Base-by-base conservation (phyloP, 2,888 invertebrate genomes). In the Didymodactylos carnosus region DNA sequence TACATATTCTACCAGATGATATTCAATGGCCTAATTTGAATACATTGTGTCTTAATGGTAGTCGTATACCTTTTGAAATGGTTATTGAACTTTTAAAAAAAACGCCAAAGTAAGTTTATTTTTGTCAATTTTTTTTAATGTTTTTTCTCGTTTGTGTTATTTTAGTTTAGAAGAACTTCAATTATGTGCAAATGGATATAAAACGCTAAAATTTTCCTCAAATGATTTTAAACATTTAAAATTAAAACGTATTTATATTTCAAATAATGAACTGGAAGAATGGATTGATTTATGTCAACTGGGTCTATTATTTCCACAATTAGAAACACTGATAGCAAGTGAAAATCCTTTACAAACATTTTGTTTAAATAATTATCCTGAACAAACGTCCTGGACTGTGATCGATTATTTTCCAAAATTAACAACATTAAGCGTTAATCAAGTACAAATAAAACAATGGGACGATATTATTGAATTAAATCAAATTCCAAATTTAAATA, bases 401-500 rank as follows among this genome's bases (percentile, higher is more conserved):
- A 14, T 49, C 78, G 79, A n/a, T n/a, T n/a, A n/a, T n/a, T n/a
- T n/a, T n/a, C n/a, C n/a, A n/a, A n/a, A n/a, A n/a, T 35, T 62
- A 62, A 16, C 29, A n/a, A 62, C 35, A 62, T 19, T 62, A 1
- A 62, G 62, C 35, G 62, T 62, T 35, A 35, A 62, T 62, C 62
- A 35, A 35, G 62, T 62, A 35, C 84, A 78, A 71, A 84, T 94
- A 70, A 87, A 88, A 70, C 89, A 90, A 46, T 93, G 94, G 92
- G 89, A 90, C 79, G 92, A 93, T 80, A 89, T 94, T 76, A 93
- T 94, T 80, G 87, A 89, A 78, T 86, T 94, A 77, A 88, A 90
- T 73, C 88, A 88, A 80, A 93, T 93, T 84, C 91, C 91, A 2
- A 87, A 88, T 14, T 86, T 95, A 74, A 88, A 88, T 78, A 91